Conservation (phyloP, 2,888 invertebrate species). For the Andrena minutula region DNA sequence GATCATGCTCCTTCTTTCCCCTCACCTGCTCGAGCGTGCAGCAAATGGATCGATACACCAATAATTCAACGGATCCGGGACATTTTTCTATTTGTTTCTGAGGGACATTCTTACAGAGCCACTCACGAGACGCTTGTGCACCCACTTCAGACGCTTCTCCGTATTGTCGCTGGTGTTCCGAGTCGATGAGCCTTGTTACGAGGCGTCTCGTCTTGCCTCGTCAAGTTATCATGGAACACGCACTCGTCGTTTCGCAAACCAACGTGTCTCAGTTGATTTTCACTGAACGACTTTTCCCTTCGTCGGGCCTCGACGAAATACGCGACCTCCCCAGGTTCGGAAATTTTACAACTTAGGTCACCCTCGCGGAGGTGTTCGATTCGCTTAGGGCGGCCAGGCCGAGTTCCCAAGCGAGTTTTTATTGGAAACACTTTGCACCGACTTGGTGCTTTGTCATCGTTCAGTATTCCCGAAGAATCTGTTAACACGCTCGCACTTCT, state of each 20-base stretch:
- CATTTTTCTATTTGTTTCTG: constrained; percentile 54
- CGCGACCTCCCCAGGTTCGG: neutral
- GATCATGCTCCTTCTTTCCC: neutral
- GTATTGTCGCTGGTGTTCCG: constrained; percentile 31
- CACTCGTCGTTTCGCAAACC: constrained; percentile 16
- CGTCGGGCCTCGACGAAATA: too few relatives aligned
- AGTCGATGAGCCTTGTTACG: constrained; percentile 53
- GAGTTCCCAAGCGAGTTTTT: constrained; percentile 49
- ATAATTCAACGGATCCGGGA: constrained; percentile 40
- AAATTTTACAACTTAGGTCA: constrained; percentile 37
- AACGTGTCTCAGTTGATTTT: constrained; percentile 52
- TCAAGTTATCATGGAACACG: neutral
- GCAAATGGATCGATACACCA: constrained; percentile 35
- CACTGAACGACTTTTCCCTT: neutral
- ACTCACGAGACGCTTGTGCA: constrained; percentile 46
- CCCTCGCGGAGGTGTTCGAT: constrained; percentile 20
- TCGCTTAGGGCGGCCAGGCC: constrained; percentile 39
- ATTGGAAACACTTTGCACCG: constrained; percentile 50
- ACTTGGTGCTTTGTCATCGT: constrained; percentile 47
- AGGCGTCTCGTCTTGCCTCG: constrained; percentile 23
- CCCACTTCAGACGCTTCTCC: constrained; percentile 45
- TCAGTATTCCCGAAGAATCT: constrained; percentile 38
- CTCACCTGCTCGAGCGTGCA: neutral
- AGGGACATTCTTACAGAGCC: constrained; percentile 35
- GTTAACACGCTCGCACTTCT: constrained; percentile 24